These are phyloP conservation scores for Cotesia glomerata DNA, from an alignment of 1,140 invertebrate species.

Conservation along the genomic window DNA sequence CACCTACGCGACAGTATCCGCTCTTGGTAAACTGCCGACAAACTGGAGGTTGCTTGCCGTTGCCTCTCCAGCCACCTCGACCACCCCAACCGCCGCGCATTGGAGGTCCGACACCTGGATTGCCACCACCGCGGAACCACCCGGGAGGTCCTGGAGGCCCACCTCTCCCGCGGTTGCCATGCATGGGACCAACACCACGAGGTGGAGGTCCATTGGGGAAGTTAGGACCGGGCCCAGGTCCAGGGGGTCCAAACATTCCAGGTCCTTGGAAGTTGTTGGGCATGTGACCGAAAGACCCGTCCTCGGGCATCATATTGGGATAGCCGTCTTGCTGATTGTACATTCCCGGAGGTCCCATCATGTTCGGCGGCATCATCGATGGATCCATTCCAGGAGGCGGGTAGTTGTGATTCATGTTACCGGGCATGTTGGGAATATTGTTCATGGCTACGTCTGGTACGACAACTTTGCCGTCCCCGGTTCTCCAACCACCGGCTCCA, in stretches of 20 bases:
- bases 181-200: slow-evolving; percentile 62
- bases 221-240: slow-evolving; percentile 46
- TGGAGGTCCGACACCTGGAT: slow-evolving; percentile 46
- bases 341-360: slow-evolving; percentile 62
- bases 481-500: slow-evolving; percentile 56
- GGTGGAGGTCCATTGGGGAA: slow-evolving; percentile 56
- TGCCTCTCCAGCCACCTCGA: slow-evolving; percentile 57
- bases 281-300: slow-evolving; percentile 52
- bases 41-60: slow-evolving; percentile 62
- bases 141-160: slow-evolving; percentile 36
- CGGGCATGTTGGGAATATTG: slow-evolving; percentile 35
- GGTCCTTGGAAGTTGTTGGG: slow-evolving; percentile 52
- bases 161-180: slow-evolving; percentile 63
- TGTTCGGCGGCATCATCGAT: slow-evolving; percentile 53
- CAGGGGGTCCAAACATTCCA: slow-evolving; percentile 47
- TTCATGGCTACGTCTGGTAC: slow-evolving; percentile 56
- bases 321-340: slow-evolving; percentile 59
- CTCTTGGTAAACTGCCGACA: slow-evolving; percentile 80
- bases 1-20: slow-evolving; percentile 77
- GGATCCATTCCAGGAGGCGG: slow-evolving; percentile 55
- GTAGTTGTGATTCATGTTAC: slow-evolving; percentile 29
- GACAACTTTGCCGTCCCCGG: slow-evolving; percentile 63
- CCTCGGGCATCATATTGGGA: slow-evolving; percentile 49
- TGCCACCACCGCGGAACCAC: slow-evolving; percentile 52
- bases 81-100: slow-evolving; percentile 63